These are phyloP conservation scores for Momotus momota DNA, from an alignment of 2,797 vertebrate species.

Conservation along the genomic window DNA sequence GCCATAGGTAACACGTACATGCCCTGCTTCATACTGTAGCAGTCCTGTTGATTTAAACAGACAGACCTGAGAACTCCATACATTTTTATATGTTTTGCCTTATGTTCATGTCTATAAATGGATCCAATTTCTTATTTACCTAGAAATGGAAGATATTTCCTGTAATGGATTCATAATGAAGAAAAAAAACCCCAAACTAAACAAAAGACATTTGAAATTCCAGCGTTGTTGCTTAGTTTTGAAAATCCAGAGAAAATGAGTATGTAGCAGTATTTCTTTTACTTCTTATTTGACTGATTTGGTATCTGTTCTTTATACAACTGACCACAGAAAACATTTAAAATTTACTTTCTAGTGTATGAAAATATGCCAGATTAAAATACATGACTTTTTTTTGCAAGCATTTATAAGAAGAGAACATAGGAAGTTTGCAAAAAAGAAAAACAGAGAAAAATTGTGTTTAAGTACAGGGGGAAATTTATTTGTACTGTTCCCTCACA, in stretches of 20 bases:
- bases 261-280: background rate
- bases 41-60: slow-evolving; percentile 10
- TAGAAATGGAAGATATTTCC: background rate
- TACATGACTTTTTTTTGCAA: background rate
- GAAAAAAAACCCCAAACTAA: background rate
- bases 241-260: background rate
- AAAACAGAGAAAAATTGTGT: background rate
- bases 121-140: background rate
- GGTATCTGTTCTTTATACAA: background rate
- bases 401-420: background rate
- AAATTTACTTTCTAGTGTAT: background rate
- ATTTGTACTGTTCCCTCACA: background rate
- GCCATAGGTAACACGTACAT: background rate
- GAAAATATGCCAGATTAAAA: background rate
- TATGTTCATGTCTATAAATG: background rate
- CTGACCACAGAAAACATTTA: background rate
- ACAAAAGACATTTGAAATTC: background rate
- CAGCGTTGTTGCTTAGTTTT: background rate
- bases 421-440: background rate
- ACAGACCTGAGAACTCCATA: background rate
- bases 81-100: background rate
- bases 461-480: background rate
- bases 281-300: background rate
- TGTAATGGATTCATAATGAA: background rate
- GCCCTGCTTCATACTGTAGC: background rate